phyloP scores from a whole-genome alignment of 2,797 vertebrate species.

The Falco naumanni region DNA sequence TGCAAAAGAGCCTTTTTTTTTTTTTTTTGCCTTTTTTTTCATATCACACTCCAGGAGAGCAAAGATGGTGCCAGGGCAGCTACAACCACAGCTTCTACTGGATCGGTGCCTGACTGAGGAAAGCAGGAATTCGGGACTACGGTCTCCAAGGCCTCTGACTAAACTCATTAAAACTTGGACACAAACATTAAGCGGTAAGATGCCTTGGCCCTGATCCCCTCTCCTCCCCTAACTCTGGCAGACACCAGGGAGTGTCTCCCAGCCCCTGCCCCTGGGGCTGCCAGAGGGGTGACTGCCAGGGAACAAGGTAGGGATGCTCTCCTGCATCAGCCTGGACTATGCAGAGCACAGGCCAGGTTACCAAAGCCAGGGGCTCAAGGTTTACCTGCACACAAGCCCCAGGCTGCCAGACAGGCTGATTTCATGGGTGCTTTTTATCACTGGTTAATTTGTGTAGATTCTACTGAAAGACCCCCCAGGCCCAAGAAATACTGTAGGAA shows the following conservation, averaged over 20 bases:
- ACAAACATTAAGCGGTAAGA: not conserved
- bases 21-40: not conserved
- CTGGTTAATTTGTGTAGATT: not conserved
- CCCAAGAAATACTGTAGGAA: not conserved
- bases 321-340: not conserved
- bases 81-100: constrained; percentile 24
- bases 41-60: not conserved
- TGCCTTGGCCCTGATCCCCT: not conserved
- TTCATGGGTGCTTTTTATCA: not conserved
- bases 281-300: accelerated
- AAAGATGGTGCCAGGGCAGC: constrained; percentile 48
- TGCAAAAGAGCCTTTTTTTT: not conserved
- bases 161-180: constrained; percentile 18
- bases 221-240: not conserved
- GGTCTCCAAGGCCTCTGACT: not conserved
- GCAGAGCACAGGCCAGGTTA: not conserved
- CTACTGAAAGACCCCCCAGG: not conserved
- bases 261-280: not conserved
- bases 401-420: not conserved
- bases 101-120: constrained; percentile 11
- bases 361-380: not conserved
- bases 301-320: not conserved
- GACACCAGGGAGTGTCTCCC: not conserved
- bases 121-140: not conserved
- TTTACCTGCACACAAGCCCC: not conserved